Evolutionary conservation across 2,888 invertebrate genomes (phyloP).

Genomic region (Eledona agricola): DNA sequence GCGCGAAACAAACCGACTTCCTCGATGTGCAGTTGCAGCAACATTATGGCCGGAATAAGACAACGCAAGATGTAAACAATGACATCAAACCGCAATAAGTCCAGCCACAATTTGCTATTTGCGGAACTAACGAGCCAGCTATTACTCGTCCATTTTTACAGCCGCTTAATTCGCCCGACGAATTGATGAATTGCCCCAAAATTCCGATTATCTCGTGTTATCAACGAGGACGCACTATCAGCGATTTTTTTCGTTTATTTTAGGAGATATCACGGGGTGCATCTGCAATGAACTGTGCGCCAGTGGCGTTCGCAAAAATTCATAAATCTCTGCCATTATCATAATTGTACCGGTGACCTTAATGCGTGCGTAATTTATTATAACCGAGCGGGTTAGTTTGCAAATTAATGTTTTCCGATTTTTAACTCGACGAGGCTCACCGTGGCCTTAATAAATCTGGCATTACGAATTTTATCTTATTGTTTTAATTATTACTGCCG

Average conservation of each 20-base stretch:
- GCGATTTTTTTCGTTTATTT: constrained; percentile 11
- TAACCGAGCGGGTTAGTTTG: constrained; percentile 25
- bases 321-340: constrained; percentile 27
- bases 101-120: constrained; percentile 26
- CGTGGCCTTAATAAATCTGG: constrained; percentile 31
- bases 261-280: constrained; percentile 4
- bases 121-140: constrained; percentile 29
- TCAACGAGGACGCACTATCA: constrained; percentile 20
- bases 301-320: constrained; percentile 12
- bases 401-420: constrained; percentile 29
- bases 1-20: constrained; percentile 11
- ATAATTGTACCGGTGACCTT: constrained; percentile 31
- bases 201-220: constrained; percentile 13
- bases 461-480: constrained; percentile 19
- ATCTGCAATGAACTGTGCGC: constrained; percentile 9
- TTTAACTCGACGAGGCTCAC: constrained; percentile 13
- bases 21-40: constrained; percentile 23
- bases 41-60: constrained; percentile 12
- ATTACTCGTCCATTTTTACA: constrained; percentile 26
- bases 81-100: constrained; percentile 29
- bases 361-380: constrained; percentile 28
- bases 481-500: constrained; percentile 19
- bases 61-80: constrained; percentile 25
- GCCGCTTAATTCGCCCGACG: constrained; percentile 23
- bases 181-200: constrained; percentile 18